Conservation (phyloP, 1,140 invertebrate genomes). For the Lepidostoma basale region DNA sequence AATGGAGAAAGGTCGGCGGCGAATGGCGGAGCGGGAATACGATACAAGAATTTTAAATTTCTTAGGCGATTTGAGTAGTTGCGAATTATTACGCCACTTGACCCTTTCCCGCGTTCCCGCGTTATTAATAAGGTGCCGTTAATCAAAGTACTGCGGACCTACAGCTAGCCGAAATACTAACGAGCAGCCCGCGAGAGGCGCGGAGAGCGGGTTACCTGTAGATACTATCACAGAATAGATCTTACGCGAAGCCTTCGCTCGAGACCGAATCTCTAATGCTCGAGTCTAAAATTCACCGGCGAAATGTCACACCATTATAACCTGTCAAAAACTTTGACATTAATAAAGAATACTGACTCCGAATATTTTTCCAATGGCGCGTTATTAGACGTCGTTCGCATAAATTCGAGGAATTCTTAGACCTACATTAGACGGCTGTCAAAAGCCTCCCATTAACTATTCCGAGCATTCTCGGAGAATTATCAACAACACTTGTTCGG, state of each 20-base stretch:
- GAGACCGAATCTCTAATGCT: no score
- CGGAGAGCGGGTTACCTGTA: no score
- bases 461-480: conserved; percentile 31
- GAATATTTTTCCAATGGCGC: conserved; percentile 8
- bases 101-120: neutral
- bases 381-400: conserved; percentile 7
- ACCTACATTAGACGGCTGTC: conserved; percentile 20
- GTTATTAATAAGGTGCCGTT: neutral
- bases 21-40: neutral
- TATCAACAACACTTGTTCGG: conserved; percentile 40
- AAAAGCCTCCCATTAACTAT: conserved; percentile 34
- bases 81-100: conserved; percentile 1
- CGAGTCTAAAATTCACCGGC: conserved; percentile 26
- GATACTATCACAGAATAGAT: no score
- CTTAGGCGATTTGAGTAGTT: neutral
- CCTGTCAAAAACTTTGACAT: conserved; percentile 27
- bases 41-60: conserved; percentile 18
- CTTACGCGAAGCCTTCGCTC: no score
- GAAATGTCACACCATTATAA: conserved; percentile 30
- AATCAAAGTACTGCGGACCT: no score
- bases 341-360: conserved; percentile 24
- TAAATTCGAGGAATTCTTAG: conserved; percentile 21
- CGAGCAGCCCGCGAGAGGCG: no score
- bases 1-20: neutral
- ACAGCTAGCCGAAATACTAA: no score